A percentile compares a stretch with the other conserved stretches of the same genome.
These are phyloP conservation scores for Anniella stebbinsi DNA, from an alignment of 2,797 vertebrate species.

Conservation along the genomic window DNA sequence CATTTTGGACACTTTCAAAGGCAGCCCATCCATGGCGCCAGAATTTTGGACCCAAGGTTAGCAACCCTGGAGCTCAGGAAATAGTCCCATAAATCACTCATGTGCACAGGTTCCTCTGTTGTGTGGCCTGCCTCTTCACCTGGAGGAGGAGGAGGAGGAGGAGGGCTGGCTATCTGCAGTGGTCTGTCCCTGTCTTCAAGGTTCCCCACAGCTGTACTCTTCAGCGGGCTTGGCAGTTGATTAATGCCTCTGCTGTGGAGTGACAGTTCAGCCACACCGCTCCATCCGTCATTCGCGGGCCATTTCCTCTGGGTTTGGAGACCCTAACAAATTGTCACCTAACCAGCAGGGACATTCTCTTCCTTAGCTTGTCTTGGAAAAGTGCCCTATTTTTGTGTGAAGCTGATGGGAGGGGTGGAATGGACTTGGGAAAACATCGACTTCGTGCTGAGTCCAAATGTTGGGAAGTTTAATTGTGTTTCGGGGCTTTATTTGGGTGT, in stretches of 20 bases:
- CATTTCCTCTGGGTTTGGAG: constrained; percentile 67
- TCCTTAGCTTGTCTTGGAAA: constrained; percentile 31
- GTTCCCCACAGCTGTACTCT: constrained; percentile 34
- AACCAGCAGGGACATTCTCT: constrained; percentile 44
- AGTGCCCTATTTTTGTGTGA: background rate
- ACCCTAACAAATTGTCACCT: constrained; percentile 67
- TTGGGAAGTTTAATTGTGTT: background rate
- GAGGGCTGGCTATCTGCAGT: background rate
- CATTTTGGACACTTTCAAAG: background rate
- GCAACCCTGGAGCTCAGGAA: background rate
- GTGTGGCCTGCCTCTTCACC: background rate
- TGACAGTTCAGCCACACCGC: constrained; percentile 68
- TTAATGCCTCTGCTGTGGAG: constrained; percentile 71
- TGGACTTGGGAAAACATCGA: background rate
- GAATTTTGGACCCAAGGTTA: background rate
- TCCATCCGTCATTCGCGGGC: constrained; percentile 75
- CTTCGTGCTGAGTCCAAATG: no score
- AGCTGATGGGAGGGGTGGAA: background rate
- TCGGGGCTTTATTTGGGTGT: no score
- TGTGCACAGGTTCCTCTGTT: background rate
- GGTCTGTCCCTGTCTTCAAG: constrained; percentile 24
- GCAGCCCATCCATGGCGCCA: background rate
- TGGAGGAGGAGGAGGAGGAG: constrained; percentile 14
- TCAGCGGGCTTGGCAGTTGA: constrained; percentile 69
- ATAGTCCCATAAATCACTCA: background rate